phyloP scores from a whole-genome alignment of 1,140 invertebrate species.

The Trichonephila clavipes region DNA sequence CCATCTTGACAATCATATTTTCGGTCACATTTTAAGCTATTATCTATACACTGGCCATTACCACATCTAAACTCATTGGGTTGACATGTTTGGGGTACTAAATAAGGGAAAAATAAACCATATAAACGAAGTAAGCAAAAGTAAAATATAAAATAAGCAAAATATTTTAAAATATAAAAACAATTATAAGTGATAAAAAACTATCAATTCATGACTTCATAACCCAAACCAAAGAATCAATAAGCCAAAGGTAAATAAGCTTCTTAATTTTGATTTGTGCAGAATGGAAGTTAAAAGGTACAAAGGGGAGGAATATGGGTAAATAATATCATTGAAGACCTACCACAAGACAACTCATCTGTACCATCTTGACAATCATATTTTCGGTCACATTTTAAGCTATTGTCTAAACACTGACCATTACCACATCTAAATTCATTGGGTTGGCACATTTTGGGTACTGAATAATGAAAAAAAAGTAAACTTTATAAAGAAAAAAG shows the following conservation, averaged over 20 bases:
- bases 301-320: background rate
- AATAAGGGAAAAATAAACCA: background rate
- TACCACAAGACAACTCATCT: conserved; percentile 78
- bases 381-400: conserved; percentile 79
- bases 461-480: background rate
- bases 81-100: conserved; percentile 76
- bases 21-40: conserved; percentile 79
- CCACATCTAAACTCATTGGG: conserved; percentile 79
- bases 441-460: conserved; percentile 77
- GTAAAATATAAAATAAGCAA: background rate
- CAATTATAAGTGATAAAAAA: too few relatives aligned
- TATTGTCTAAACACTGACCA: conserved; percentile 79
- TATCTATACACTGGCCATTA: conserved; percentile 80
- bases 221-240: too few relatives aligned
- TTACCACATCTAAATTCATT: conserved; percentile 82
- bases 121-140: background rate
- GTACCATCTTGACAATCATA: conserved; percentile 79
- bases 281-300: too few relatives aligned
- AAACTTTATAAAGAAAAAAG: background rate
- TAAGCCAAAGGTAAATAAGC: too few relatives aligned
- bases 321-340: background rate
- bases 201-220: too few relatives aligned
- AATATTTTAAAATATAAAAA: too few relatives aligned
- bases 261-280: too few relatives aligned
- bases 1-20: conserved; percentile 83